phyloP scores from a whole-genome alignment of 2,113 vertebrate species.

The Campylomormyrus tamandua region DNA sequence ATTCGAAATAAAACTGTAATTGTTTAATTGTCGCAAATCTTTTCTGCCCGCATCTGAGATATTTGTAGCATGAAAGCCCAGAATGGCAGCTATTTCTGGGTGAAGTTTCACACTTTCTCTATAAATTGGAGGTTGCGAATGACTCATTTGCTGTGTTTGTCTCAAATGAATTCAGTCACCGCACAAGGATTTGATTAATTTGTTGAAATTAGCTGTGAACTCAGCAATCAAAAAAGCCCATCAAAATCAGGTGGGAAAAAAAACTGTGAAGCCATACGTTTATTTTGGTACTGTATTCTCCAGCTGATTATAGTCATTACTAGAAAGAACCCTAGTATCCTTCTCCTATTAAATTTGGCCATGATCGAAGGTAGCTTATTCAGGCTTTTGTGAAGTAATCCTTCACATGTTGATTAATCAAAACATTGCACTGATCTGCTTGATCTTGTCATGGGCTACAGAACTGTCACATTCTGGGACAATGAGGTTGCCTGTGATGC shows the following conservation, averaged over 20 bases:
- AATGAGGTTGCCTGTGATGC: constrained; percentile 1
- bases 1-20: background rate
- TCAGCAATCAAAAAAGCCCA: background rate
- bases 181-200: background rate
- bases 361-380: background rate
- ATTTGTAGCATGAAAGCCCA: background rate
- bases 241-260: background rate
- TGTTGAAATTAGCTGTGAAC: background rate
- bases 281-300: background rate
- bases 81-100: constrained; percentile 5
- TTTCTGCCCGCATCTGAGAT: background rate
- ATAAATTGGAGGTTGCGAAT: background rate
- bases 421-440: background rate
- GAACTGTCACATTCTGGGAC: background rate
- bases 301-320: background rate
- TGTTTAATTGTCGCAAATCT: background rate
- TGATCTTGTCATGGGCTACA: background rate
- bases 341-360: background rate
- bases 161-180: background rate
- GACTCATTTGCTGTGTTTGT: background rate
- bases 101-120: background rate
- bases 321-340: background rate
- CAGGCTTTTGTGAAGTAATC: background rate
- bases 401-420: background rate
- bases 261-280: background rate